These are phyloP conservation scores for Charadrius vociferus DNA, from an alignment of 2,113 vertebrate genomes.

Conservation along the genomic window DNA sequence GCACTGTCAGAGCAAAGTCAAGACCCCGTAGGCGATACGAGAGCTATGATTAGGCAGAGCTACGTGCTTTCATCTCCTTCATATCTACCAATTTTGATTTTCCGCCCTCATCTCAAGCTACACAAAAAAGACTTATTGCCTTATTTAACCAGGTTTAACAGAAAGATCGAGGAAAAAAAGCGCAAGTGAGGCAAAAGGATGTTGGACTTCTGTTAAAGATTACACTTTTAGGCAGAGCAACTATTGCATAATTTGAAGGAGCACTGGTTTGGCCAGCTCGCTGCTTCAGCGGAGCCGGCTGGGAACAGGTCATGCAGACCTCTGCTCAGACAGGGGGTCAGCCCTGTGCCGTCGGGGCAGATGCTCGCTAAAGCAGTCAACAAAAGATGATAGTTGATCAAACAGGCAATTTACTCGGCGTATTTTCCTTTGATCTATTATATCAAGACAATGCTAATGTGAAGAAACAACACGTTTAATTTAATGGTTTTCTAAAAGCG, in stretches of 20 bases:
- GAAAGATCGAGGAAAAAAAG: not conserved
- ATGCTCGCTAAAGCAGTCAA: rapidly evolving
- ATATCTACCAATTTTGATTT: not conserved
- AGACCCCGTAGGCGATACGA: rapidly evolving
- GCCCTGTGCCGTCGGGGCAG: rapidly evolving
- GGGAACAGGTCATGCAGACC: not conserved
- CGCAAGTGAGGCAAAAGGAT: not conserved
- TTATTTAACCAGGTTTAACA: not conserved
- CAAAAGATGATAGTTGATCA: not conserved
- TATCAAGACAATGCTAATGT: not conserved
- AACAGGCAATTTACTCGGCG: not conserved
- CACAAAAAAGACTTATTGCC: not conserved
- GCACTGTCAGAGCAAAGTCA: not conserved
- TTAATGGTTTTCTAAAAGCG: not conserved
- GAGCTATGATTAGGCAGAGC: not conserved
- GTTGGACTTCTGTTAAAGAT: not conserved
- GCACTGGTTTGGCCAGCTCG: not conserved
- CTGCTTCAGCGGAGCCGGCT: not conserved
- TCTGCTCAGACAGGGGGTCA: not conserved
- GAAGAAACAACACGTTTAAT: not conserved
- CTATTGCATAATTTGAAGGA: not conserved
- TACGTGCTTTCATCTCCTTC: rapidly evolving
- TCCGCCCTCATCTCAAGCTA: not conserved
- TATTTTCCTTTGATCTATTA: not conserved
- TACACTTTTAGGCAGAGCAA: not conserved